Base-by-base conservation (phyloP, 2,113 vertebrate genomes). In the Trogon melanurus region DNA sequence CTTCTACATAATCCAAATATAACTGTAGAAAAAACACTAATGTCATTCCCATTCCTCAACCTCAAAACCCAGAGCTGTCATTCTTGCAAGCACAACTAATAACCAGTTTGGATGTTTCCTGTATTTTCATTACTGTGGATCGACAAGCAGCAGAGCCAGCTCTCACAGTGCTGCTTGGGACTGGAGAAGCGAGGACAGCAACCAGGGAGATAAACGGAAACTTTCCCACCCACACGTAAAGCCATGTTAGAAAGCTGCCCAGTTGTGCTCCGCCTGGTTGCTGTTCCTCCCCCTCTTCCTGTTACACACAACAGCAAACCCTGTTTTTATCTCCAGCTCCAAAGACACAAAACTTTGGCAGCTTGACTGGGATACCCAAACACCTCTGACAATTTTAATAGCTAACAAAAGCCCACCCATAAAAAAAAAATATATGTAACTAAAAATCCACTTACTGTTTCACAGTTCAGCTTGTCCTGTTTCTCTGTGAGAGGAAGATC, bases 181-280 rank as follows among this genome's bases (percentile, higher is more conserved):
- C 32, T 23, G 34, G 6, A 14, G 6, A 73, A 51, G 18, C 1
- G 12, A 82, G 44, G 26, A 57, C 11, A 88, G 19, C 48, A 53
- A 16, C 7, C 10, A 6, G 0, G 11, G 15, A 47, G 21, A 50
- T 6, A 10, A 60, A 25, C 0, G 0, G 53, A n/a, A 79, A 54
- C 50, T 5, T 25, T 6, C 36, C 62, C 54, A 5, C 67, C 67
- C 62, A 54, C 27, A 0, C 5, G 0, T 9, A 26, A 75, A 92
- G 15, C 69, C 65, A 0, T 1, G 7, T 25, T 34, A 44, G 23
- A 56, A 78, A 61, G 23, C 6, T 4, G 11, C 29, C 19, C 53
- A 20, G 60, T 50, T 73, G 56, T 79, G 38, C 41, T 75, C 27
- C 0, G 1, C 72, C 45, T 29, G 15, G 21, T 66, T 69, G 58